Percentiles rank a stretch among this genome's conserved stretches.
phyloP scores from a whole-genome alignment of 2,113 vertebrate genomes.

The Carlito syrichta region DNA sequence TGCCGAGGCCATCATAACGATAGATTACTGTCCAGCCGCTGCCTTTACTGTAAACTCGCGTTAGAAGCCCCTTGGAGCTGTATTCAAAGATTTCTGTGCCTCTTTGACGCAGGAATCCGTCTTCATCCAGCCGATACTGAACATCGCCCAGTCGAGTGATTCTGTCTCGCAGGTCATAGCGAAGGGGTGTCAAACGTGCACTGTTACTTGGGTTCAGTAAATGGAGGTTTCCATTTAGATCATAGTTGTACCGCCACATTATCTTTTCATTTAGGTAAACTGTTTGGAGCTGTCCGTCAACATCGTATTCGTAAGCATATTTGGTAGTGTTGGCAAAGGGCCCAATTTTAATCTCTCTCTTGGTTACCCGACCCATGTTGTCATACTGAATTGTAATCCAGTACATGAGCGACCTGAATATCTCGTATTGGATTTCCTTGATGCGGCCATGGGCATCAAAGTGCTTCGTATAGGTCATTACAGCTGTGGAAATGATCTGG shows the following conservation, averaged over 20 bases:
- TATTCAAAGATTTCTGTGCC: constrained; percentile 97
- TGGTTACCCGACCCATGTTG: constrained; percentile 93
- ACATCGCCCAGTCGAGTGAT: constrained; percentile 98
- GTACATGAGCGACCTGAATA: constrained; percentile 97
- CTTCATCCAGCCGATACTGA: constrained; percentile 96
- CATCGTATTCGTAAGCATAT: constrained; percentile 95
- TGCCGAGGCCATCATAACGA: constrained; percentile 94
- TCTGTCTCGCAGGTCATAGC: constrained; percentile 95
- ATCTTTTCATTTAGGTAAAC: constrained; percentile 97
- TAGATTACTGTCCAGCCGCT: constrained; percentile 95
- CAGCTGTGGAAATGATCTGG: constrained; percentile 98
- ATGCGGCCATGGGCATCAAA: constrained; percentile 96
- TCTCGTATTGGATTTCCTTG: constrained; percentile 98
- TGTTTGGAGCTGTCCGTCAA: constrained; percentile 96
- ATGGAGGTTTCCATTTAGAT: constrained; percentile 98
- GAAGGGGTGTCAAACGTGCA: constrained; percentile 90
- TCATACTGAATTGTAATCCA: constrained; percentile 99
- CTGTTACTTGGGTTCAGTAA: constrained; percentile 94
- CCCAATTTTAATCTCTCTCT: constrained; percentile 97
- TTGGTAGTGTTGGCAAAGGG: constrained; percentile 99
- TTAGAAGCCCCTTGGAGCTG: constrained; percentile 96
- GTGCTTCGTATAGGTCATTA: constrained; percentile 99
- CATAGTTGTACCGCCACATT: constrained; percentile 98
- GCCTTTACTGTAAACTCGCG: constrained; percentile 96
- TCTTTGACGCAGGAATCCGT: constrained; percentile 95